Conservation (phyloP, 2,113 vertebrate species). For the Columba livia region DNA sequence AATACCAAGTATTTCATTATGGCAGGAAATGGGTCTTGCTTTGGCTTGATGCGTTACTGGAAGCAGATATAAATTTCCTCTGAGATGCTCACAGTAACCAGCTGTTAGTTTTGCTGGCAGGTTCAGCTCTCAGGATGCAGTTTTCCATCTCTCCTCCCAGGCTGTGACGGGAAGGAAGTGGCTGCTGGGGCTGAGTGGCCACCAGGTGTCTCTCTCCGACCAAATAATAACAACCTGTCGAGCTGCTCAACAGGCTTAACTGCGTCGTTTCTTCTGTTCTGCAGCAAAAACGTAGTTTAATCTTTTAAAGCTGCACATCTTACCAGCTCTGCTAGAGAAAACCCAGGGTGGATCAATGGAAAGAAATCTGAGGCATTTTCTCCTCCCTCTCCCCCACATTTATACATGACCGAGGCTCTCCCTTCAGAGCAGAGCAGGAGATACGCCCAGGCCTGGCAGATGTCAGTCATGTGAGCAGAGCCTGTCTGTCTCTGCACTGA, state of each 20-base stretch:
- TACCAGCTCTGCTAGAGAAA: not conserved
- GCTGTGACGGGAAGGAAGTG: no score
- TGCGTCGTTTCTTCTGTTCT: not conserved
- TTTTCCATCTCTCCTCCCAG: not conserved
- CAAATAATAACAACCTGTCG: not conserved
- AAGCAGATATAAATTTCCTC: not conserved
- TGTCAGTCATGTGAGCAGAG: not conserved
- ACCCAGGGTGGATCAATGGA: not conserved
- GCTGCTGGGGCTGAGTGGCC: slow-evolving; percentile 1
- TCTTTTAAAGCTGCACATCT: accelerated
- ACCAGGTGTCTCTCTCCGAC: slow-evolving; percentile 75
- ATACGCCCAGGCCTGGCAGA: not conserved
- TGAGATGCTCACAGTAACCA: not conserved
- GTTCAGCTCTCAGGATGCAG: accelerated
- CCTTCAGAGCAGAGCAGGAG: not conserved
- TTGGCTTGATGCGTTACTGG: not conserved
- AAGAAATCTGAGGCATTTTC: not conserved
- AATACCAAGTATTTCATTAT: accelerated
- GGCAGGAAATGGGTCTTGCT: not conserved
- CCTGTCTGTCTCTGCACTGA: not conserved
- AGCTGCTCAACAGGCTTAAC: not conserved
- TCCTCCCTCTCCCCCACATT: not conserved
- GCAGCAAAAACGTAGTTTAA: not conserved
- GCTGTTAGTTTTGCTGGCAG: not conserved
- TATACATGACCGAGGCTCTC: not conserved